phyloP scores from a whole-genome alignment of 2,113 vertebrate species.

The Lota lota region DNA sequence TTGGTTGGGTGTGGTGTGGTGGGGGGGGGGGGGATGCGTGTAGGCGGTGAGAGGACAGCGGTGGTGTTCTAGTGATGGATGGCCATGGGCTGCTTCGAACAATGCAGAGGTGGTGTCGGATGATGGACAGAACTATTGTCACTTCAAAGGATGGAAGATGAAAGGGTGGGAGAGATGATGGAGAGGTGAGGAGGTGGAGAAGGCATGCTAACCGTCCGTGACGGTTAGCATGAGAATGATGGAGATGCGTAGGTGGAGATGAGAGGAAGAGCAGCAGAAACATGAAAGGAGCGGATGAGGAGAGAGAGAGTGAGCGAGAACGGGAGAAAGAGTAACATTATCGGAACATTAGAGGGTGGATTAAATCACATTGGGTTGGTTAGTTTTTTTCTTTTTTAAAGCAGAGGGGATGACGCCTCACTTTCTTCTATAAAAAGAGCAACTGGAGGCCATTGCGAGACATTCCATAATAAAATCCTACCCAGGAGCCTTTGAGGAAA shows the following conservation, averaged over 20 bases:
- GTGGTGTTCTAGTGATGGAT: slow-evolving; percentile 2
- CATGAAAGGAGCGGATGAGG: slow-evolving; percentile 2
- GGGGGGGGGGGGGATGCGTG: slow-evolving; percentile 23
- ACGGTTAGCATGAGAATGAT: slow-evolving; percentile 13
- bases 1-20: slow-evolving; percentile 15
- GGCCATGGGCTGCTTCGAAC: slow-evolving; percentile 20
- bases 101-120: background rate
- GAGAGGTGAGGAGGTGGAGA: background rate
- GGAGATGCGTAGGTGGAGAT: slow-evolving; percentile 13
- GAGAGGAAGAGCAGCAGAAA: background rate
- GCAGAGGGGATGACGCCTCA: too few relatives aligned
- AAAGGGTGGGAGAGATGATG: slow-evolving; percentile 20
- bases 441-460: too few relatives aligned
- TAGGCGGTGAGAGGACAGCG: background rate
- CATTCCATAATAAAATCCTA: too few relatives aligned
- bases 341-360: background rate
- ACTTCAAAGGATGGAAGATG: slow-evolving; percentile 31
- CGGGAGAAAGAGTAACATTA: background rate
- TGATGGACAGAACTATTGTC: slow-evolving; percentile 18
- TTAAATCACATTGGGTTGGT: background rate
- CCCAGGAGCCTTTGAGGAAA: too few relatives aligned
- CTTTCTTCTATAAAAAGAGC: too few relatives aligned
- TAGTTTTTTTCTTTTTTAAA: too few relatives aligned
- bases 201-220: slow-evolving; percentile 1
- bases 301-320: background rate